A percentile compares a stretch with the other conserved stretches of the same genome.
phyloP scores from a whole-genome alignment of 2,113 vertebrate genomes.

The Physeter macrocephalus region DNA sequence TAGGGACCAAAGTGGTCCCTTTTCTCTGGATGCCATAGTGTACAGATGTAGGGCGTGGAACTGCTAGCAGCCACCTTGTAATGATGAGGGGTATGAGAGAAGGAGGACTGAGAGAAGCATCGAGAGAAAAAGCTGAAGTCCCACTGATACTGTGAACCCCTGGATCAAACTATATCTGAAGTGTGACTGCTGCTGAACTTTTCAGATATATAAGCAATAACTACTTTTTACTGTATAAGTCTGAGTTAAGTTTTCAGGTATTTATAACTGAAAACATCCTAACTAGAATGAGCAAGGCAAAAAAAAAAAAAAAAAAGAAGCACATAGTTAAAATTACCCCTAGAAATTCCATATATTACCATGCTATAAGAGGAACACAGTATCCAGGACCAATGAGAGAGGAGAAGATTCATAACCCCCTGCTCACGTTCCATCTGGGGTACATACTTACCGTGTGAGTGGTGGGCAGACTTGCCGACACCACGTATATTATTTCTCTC shows the following conservation, averaged over 20 bases:
- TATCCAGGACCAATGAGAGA: not conserved
- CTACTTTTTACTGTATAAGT: not conserved
- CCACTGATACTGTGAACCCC: not conserved
- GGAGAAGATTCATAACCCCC: not conserved
- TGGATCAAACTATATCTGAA: not conserved
- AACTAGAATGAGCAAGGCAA: not conserved
- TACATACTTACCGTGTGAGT: not conserved
- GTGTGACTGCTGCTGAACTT: not conserved
- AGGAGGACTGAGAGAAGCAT: not conserved
- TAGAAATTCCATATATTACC: not conserved
- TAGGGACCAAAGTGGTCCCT: not conserved
- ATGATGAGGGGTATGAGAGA: not conserved
- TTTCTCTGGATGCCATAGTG: not conserved
- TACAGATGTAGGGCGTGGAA: not conserved
- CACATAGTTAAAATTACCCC: not conserved
- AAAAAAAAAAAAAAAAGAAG: not conserved
- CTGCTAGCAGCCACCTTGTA: not conserved
- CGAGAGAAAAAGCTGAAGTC: not conserved
- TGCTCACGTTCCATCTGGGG: not conserved
- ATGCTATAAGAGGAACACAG: not conserved
- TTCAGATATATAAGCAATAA: not conserved
- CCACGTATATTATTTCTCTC: not conserved
- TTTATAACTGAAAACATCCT: not conserved
- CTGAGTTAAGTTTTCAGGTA: not conserved
- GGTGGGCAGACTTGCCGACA: not conserved